Conservation (phyloP, 2,797 vertebrate species). For the Labroides dimidiatus region DNA sequence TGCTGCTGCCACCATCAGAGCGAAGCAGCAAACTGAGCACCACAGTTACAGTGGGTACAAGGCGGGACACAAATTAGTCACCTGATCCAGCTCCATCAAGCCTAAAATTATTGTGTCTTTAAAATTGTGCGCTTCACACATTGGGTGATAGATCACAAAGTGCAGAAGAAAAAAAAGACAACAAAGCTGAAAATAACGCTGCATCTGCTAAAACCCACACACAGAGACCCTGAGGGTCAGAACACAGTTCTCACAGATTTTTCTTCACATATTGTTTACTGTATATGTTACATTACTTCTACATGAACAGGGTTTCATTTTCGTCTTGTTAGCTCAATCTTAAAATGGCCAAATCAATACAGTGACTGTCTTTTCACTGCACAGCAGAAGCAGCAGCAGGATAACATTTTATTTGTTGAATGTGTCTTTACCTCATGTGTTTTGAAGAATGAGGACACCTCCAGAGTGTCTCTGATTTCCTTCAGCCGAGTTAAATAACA, state of each 20-base stretch:
- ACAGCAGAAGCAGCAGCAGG: neutral
- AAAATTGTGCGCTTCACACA: neutral
- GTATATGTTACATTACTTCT: neutral
- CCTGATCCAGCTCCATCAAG: no score
- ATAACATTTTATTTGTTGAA: neutral
- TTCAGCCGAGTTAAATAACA: constrained; percentile 90
- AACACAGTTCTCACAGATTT: neutral
- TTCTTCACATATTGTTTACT: neutral
- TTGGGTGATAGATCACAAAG: no score
- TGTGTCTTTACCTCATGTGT: constrained; percentile 90
- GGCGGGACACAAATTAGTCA: no score
- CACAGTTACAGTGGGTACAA: no score
- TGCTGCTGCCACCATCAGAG: no score
- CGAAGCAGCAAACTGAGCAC: no score
- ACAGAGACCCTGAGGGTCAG: neutral
- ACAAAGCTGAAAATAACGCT: neutral
- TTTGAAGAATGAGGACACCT: constrained; percentile 93
- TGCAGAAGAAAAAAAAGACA: neutral
- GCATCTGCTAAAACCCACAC: neutral
- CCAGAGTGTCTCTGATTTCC: constrained; percentile 89
- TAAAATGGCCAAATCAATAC: neutral
- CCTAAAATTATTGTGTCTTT: no score
- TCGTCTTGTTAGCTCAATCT: neutral
- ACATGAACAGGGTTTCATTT: neutral
- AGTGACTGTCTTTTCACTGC: neutral